These are phyloP conservation scores for Coremacera marginata DNA, from an alignment of 2,888 invertebrate species.

Conservation along the genomic window DNA sequence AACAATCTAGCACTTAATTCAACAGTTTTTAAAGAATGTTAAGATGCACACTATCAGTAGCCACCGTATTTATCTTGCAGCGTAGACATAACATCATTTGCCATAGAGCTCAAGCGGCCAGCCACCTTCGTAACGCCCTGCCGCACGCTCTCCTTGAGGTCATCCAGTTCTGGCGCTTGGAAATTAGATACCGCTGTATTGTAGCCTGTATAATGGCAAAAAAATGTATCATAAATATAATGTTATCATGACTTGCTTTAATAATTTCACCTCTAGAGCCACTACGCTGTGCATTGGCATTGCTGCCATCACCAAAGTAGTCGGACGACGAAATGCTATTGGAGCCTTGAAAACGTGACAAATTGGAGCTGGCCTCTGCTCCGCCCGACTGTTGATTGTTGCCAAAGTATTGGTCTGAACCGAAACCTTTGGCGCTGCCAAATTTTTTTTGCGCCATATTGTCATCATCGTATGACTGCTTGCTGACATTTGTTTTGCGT, in stretches of 20 bases:
- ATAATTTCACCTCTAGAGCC: slow-evolving; percentile 51
- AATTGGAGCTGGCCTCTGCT: slow-evolving; percentile 72
- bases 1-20: slow-evolving; percentile 29
- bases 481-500: slow-evolving; percentile 41
- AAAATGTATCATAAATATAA: neutral
- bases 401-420: slow-evolving; percentile 96
- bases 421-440: slow-evolving; percentile 96
- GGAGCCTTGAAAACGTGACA: slow-evolving; percentile 90
- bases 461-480: slow-evolving; percentile 67
- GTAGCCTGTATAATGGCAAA: slow-evolving; percentile 55
- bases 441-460: slow-evolving; percentile 95
- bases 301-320: slow-evolving; percentile 81
- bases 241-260: neutral
- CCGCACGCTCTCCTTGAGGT: slow-evolving; percentile 96
- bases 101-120: slow-evolving; percentile 93
- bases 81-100: slow-evolving; percentile 93
- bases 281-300: slow-evolving; percentile 59
- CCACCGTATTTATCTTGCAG: slow-evolving; percentile 85
- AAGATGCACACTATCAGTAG: slow-evolving; percentile 70
- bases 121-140: slow-evolving; percentile 98
- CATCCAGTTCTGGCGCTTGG: slow-evolving; percentile 87
- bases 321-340: slow-evolving; percentile 96
- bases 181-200: slow-evolving; percentile 64
- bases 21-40: neutral
- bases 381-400: slow-evolving; percentile 70